These are phyloP conservation scores for Riptortus pedestris DNA, from an alignment of 1,140 invertebrate species.

Conservation along the genomic window DNA sequence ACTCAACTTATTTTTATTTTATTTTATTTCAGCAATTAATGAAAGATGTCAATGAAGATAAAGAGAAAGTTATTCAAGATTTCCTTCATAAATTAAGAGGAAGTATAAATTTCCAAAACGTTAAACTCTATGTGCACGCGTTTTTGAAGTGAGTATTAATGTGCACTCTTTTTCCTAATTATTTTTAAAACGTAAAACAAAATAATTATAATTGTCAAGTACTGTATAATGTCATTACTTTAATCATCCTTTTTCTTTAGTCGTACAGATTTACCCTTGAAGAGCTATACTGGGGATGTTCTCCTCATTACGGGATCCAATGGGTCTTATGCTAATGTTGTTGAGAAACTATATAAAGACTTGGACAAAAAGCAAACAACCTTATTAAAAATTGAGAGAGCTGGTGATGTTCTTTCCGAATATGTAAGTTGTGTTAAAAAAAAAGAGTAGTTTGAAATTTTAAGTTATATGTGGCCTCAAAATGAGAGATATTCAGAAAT, in stretches of 20 bases:
- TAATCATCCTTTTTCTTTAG: slow-evolving; percentile 36
- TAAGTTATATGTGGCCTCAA: too few relatives aligned
- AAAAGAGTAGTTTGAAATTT: too few relatives aligned
- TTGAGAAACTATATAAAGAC: slow-evolving; percentile 63
- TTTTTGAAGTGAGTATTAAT: slow-evolving; percentile 64
- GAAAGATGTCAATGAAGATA: slow-evolving; percentile 49
- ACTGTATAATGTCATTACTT: not conserved
- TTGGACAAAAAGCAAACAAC: slow-evolving; percentile 71
- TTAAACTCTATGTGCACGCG: slow-evolving; percentile 68
- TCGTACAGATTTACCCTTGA: slow-evolving; percentile 58
- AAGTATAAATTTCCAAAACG: slow-evolving; percentile 72
- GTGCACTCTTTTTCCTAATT: too few relatives aligned
- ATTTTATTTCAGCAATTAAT: slow-evolving; percentile 42
- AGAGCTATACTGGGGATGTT: slow-evolving; percentile 59
- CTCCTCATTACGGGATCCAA: slow-evolving; percentile 71
- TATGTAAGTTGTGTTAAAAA: too few relatives aligned
- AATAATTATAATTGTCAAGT: not conserved
- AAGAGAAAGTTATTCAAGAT: slow-evolving; percentile 63
- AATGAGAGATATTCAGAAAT: too few relatives aligned
- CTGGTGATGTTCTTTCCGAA: slow-evolving; percentile 68
- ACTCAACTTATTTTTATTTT: slow-evolving; percentile 5
- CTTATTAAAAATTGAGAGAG: slow-evolving; percentile 68
- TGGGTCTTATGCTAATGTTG: slow-evolving; percentile 65
- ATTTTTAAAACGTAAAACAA: not conserved
- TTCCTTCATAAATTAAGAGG: slow-evolving; percentile 67